These are phyloP conservation scores for Muscidifurax raptorellus DNA, from an alignment of 1,140 invertebrate species.

Conservation along the genomic window DNA sequence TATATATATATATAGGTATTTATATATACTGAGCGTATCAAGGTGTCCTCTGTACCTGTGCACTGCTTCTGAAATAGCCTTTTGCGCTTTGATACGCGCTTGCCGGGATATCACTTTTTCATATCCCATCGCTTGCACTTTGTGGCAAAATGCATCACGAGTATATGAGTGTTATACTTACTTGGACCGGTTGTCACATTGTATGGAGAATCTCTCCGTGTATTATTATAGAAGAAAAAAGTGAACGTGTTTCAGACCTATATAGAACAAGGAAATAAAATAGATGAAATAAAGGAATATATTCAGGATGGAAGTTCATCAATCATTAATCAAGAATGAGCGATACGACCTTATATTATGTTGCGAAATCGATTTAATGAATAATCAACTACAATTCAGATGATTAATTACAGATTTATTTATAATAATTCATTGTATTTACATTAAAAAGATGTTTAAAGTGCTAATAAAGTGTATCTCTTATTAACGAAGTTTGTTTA, in stretches of 20 bases:
- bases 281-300: not conserved
- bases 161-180: no score
- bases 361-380: not conserved
- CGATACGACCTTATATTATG: not conserved
- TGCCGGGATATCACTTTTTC: no score
- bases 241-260: no score
- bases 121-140: no score
- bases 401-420: slow-evolving; percentile 54
- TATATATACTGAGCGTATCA: no score
- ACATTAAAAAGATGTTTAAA: slow-evolving; percentile 50
- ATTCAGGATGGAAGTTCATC: not conserved
- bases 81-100: no score
- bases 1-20: no score
- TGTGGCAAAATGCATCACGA: no score
- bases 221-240: no score
- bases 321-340: not conserved
- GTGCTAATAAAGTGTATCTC: slow-evolving; percentile 54
- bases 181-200: no score
- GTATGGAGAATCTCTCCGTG: no score
- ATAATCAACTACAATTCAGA: slow-evolving; percentile 1
- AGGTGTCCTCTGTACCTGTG: not conserved
- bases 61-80: not conserved
- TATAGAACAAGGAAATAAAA: no score
- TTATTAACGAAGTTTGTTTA: slow-evolving; percentile 69
- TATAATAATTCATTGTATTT: slow-evolving; percentile 54